Conservation (phyloP, 2,113 vertebrate species). For the Gopherus flavomarginatus region DNA sequence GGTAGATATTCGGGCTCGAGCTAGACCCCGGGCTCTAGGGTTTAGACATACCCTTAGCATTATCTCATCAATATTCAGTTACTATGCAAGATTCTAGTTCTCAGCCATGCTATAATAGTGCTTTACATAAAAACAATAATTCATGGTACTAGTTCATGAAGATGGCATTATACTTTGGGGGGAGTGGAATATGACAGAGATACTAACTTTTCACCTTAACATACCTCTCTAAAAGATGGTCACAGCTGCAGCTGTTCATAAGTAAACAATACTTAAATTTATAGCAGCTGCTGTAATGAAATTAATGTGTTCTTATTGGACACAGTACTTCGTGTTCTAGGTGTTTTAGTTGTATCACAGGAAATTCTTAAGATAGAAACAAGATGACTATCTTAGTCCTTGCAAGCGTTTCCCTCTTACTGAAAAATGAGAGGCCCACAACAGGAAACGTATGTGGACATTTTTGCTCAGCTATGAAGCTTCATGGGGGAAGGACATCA, state of each 20-base stretch:
- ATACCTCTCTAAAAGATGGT: neutral
- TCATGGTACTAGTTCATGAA: neutral
- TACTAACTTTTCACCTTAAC: neutral
- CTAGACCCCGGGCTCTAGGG: neutral
- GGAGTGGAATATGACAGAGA: neutral
- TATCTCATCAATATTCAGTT: neutral
- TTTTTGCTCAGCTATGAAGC: neutral
- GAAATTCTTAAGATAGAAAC: neutral
- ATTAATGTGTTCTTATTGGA: neutral
- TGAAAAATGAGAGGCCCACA: neutral
- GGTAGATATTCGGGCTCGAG: neutral
- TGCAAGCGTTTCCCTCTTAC: accelerated
- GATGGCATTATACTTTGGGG: neutral
- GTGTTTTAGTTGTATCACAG: neutral
- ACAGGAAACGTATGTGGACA: accelerated
- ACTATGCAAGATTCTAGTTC: neutral
- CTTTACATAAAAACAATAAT: neutral
- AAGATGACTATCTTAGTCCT: neutral
- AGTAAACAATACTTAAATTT: neutral
- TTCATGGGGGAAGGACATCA: neutral
- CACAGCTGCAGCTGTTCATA: neutral
- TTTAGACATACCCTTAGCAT: neutral
- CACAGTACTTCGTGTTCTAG: neutral
- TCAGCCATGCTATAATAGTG: neutral
- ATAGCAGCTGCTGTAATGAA: neutral